Conservation (phyloP, 2,113 vertebrate genomes). For the Elaphurus davidianus region DNA sequence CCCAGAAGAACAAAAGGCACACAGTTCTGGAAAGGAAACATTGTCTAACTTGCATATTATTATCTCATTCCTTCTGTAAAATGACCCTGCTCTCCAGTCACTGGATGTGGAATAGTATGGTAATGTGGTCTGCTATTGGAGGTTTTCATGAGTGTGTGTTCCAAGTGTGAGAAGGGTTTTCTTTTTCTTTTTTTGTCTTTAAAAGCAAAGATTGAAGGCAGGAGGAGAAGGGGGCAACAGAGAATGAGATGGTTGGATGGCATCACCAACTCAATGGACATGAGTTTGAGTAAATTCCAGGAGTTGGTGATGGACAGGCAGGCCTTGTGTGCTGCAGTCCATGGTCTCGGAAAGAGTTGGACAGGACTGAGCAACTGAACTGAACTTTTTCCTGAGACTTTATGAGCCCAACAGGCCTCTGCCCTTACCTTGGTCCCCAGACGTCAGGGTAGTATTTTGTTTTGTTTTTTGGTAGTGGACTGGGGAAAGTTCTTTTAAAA, state of each 20-base stretch:
- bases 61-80: neutral
- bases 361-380: neutral
- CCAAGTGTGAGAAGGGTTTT: neutral
- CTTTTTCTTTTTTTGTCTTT: neutral
- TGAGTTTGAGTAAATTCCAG: neutral
- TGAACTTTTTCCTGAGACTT: neutral
- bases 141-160: neutral
- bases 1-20: neutral
- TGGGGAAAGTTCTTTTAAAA: neutral
- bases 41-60: neutral
- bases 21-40: neutral
- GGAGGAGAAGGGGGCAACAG: neutral
- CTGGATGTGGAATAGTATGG: neutral
- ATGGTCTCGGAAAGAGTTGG: fast-evolving
- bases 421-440: neutral
- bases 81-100: neutral
- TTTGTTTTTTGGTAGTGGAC: neutral
- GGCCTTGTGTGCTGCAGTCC: neutral
- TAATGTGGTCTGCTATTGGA: neutral
- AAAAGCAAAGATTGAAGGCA: neutral
- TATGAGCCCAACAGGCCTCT: neutral
- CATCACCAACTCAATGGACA: neutral
- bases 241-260: neutral
- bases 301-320: neutral
- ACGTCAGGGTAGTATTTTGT: neutral